Evolutionary conservation across 2,113 vertebrate genomes (phyloP), one percentile per base, ranked within the genome.

Genomic region (Amblyopsis rosae): DNA sequence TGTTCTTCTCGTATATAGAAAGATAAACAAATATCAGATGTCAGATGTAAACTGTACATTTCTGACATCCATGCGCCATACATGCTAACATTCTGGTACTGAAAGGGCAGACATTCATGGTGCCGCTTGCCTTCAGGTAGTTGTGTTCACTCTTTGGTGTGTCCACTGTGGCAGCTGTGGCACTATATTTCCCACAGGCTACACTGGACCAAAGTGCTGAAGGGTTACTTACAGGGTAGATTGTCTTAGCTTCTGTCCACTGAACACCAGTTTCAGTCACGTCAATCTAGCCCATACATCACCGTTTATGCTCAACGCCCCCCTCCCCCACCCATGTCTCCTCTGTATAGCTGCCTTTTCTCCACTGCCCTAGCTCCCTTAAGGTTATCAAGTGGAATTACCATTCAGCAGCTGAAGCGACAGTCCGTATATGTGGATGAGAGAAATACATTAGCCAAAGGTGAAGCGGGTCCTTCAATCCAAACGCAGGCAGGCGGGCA

Each of bases 401-500:
- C 17, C 68, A 73, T 63, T 65, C 58, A 48, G 67, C 50, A 69
- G 66, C 67, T 60, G 72, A 76, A 69, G 53, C 7, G 17, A 13
- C 62, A 58, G 54, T 56, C 62, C 1, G 58, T 47, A 53, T 66
- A 77, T 55, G 53, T 41, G 45, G 56, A 73, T 59, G 61, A 51
- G 58, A 62, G 46, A 58, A 65, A 77, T 57, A 45, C 61, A 59
- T 9, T 64, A 26, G 61, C 35, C 70, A 47, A 77, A 72, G 69
- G 76, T 78, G 60, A 79, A 77, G 66, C 12, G 35, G 47, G 51
- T 75, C 53, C 58, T 71, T 70, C 48, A 45, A 59, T 76, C 70
- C 13, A 75, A 54, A 73, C 71, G 59, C 51, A 59, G 55, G 17
- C 45, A 67, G 48, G 9, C 16, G 15, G 12, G 32, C 48, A 53